These are phyloP conservation scores for Calliopsis andreniformis DNA, from an alignment of 1,140 invertebrate species.

Conservation along the genomic window DNA sequence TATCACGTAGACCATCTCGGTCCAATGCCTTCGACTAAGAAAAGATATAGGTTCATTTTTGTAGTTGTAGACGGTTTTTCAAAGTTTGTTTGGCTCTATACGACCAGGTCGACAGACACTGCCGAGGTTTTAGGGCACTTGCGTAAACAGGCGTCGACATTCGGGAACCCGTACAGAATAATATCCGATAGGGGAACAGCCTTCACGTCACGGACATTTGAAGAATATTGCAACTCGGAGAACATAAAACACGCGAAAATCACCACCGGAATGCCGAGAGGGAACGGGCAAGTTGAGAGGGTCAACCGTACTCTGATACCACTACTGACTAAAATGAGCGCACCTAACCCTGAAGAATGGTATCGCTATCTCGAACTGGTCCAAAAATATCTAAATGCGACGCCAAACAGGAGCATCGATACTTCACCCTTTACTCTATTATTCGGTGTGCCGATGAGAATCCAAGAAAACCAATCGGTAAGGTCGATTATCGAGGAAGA, in stretches of 20 bases:
- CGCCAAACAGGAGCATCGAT: too few relatives aligned
- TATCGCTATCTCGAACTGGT: too few relatives aligned
- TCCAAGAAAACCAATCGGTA: too few relatives aligned
- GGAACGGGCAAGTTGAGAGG: background rate
- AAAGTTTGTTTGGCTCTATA: background rate
- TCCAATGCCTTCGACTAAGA: background rate
- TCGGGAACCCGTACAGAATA: background rate
- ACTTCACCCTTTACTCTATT: too few relatives aligned
- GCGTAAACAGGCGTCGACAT: background rate
- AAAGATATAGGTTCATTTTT: background rate
- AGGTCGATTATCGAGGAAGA: too few relatives aligned
- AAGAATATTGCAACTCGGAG: background rate
- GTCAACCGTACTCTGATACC: background rate
- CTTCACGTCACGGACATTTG: background rate
- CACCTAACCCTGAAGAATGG: background rate
- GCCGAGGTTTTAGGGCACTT: background rate
- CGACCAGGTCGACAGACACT: background rate
- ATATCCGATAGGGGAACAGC: background rate
- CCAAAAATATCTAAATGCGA: too few relatives aligned
- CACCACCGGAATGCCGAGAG: background rate
- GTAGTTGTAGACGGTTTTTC: background rate
- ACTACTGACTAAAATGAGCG: background rate
- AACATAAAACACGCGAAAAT: background rate
- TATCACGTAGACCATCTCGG: conserved; percentile 3
- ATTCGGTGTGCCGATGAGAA: background rate